phyloP scores from a whole-genome alignment of 2,888 invertebrate genomes.

The Zygogramma bicolorata region DNA sequence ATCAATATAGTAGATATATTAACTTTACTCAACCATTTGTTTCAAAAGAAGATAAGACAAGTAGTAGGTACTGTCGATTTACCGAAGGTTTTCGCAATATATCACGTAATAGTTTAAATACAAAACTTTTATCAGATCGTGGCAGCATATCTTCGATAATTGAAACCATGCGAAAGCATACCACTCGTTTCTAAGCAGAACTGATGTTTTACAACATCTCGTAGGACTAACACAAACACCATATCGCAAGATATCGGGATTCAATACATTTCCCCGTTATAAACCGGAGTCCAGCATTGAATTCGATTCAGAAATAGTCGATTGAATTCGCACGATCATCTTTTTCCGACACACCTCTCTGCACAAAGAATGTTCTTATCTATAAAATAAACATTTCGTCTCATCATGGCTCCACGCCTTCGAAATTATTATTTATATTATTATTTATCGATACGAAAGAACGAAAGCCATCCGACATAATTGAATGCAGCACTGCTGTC shows the following conservation, averaged over 20 bases:
- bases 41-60: no score
- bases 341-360: conserved; percentile 2
- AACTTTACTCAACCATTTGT: no score
- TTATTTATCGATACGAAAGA: not conserved
- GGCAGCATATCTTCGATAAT: no score
- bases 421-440: not conserved
- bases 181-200: no score
- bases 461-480: not conserved
- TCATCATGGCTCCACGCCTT: conserved; percentile 7
- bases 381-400: conserved; percentile 8
- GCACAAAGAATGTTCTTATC: conserved; percentile 4
- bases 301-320: not conserved
- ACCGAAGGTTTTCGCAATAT: no score
- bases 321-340: conserved; percentile 6
- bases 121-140: no score
- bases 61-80: no score
- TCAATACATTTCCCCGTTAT: not conserved
- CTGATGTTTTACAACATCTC: no score
- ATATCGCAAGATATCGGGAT: not conserved
- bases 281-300: not conserved
- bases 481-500: not conserved
- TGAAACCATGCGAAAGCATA: no score
- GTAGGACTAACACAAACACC: not conserved
- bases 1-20: no score
- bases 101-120: no score